Conservation (phyloP, 2,888 invertebrate genomes). For the Digitonthophagus gazella region DNA sequence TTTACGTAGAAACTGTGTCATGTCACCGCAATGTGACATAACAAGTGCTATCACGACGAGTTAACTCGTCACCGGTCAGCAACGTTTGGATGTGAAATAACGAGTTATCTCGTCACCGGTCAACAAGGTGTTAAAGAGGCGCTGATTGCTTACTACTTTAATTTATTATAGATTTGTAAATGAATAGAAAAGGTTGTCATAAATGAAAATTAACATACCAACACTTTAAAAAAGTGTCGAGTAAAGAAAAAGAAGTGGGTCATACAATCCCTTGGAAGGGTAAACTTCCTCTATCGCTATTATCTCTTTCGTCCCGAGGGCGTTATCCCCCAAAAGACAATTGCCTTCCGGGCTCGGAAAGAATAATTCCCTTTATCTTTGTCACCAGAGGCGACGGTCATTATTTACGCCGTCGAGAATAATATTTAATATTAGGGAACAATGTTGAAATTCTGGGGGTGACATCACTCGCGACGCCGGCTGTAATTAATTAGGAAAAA, state of each 20-base stretch:
- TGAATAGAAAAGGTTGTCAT: too few species aligned
- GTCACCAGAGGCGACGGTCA: constrained; percentile 8
- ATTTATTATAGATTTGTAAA: too few species aligned
- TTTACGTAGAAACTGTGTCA: too few species aligned
- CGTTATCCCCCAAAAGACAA: neutral
- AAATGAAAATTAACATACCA: too few species aligned
- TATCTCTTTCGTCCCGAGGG: neutral
- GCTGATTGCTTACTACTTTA: too few species aligned
- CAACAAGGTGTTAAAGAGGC: too few species aligned
- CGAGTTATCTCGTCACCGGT: too few species aligned
- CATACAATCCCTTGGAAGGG: neutral
- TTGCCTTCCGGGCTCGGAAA: neutral
- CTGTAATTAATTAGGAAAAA: constrained; percentile 15
- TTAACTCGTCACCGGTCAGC: too few species aligned
- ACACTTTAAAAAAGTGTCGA: too few species aligned
- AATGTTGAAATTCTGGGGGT: constrained; percentile 15
- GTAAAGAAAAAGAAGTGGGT: neutral
- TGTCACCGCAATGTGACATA: too few species aligned
- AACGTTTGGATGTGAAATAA: too few species aligned
- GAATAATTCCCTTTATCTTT: constrained; percentile 4
- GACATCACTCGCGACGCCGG: constrained; percentile 7
- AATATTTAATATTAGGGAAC: constrained; percentile 17
- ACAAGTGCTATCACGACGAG: too few species aligned
- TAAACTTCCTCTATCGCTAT: neutral
- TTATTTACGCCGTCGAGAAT: constrained; percentile 10